These are phyloP conservation scores for Pyrocoelia pectoralis DNA, from an alignment of 2,888 invertebrate species.

Conservation along the genomic window DNA sequence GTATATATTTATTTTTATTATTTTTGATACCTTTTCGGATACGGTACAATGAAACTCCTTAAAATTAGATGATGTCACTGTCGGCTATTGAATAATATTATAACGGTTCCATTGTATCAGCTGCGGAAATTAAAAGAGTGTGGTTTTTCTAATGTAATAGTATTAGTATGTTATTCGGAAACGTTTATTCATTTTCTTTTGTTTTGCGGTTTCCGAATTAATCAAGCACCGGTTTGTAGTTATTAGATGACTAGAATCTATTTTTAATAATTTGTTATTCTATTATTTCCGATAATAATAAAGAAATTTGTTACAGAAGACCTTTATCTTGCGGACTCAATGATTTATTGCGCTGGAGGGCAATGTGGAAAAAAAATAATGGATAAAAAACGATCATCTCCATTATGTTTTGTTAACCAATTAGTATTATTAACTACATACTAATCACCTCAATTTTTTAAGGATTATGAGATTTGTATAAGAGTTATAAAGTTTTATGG, in stretches of 20 bases:
- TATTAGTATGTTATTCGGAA: conserved; percentile 11
- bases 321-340: no score
- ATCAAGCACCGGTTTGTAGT: not conserved
- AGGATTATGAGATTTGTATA: no score
- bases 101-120: conserved; percentile 3
- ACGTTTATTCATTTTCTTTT: conserved; percentile 9
- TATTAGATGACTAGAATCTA: conserved; percentile 7
- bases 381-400: no score
- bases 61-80: conserved; percentile 5
- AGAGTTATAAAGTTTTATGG: not conserved
- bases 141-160: conserved; percentile 6
- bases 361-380: no score
- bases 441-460: no score
- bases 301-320: not conserved
- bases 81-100: conserved; percentile 6
- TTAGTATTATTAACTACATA: no score
- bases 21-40: no score
- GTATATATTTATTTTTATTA: no score
- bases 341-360: no score
- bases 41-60: not conserved
- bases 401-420: no score
- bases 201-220: conserved; percentile 3
- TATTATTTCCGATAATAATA: not conserved
- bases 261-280: conserved; percentile 1
- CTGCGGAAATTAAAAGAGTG: conserved; percentile 12